Evolutionary conservation across 2,797 vertebrate species (phyloP).

Genomic region (Danionella dracula): DNA sequence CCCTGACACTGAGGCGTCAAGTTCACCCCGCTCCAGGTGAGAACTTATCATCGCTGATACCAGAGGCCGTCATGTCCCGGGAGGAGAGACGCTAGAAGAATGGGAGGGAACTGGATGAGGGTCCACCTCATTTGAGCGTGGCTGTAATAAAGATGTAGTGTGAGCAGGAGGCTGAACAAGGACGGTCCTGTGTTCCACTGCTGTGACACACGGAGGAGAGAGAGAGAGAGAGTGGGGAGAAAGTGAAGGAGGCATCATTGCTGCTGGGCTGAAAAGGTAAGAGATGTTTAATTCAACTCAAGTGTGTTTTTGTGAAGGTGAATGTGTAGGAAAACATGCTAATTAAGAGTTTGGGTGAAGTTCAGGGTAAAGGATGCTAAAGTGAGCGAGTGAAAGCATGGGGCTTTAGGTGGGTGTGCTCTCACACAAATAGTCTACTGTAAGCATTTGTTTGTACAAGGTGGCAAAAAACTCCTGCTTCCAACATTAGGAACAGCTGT

Average conservation of each 20-base stretch:
- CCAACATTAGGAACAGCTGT: too few relatives aligned
- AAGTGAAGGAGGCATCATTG: slow-evolving; percentile 11
- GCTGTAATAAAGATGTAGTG: slow-evolving; percentile 79
- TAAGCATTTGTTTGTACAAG: slow-evolving; percentile 9
- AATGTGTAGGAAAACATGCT: background rate
- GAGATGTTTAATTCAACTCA: background rate
- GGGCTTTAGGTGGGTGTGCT: slow-evolving; percentile 6
- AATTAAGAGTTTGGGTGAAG: background rate
- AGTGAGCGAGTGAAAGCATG: slow-evolving; percentile 39
- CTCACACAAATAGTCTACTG: slow-evolving; percentile 25
- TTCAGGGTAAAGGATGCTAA: background rate
- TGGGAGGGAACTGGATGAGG: slow-evolving; percentile 59
- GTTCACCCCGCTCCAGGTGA: background rate
- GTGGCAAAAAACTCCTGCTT: background rate
- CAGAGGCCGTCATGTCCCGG: slow-evolving; percentile 53
- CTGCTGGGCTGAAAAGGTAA: slow-evolving; percentile 44
- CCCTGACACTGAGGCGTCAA: background rate
- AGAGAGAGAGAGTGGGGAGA: slow-evolving; percentile 31
- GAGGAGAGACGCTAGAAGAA: slow-evolving; percentile 44
- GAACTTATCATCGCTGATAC: slow-evolving; percentile 21
- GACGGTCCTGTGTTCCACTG: slow-evolving; percentile 67
- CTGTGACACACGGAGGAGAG: slow-evolving; percentile 15
- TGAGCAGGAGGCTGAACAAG: slow-evolving; percentile 70
- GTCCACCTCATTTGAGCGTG: slow-evolving; percentile 67
- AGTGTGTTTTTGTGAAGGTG: slow-evolving; percentile 3